Percentiles rank a stretch among this genome's conserved stretches.
phyloP scores from a whole-genome alignment of 2,113 vertebrate genomes.

The Haliaeetus leucogaster region DNA sequence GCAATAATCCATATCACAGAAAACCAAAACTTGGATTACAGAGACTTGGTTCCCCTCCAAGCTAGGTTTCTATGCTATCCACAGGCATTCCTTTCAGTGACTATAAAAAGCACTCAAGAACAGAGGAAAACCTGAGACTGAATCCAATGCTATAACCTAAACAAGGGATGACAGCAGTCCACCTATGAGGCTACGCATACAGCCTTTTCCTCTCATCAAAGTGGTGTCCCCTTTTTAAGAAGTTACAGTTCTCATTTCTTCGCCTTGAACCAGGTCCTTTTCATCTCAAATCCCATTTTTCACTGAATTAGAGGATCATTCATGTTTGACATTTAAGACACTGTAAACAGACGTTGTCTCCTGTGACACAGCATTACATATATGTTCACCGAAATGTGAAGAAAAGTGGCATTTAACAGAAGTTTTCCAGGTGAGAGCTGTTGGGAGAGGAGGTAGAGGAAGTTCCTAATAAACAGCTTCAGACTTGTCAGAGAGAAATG shows the following conservation, averaged over 20 bases:
- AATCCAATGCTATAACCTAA: background rate
- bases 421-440: background rate
- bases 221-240: background rate
- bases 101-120: background rate
- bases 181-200: background rate
- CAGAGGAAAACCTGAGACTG: background rate
- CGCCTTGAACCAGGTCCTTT: background rate
- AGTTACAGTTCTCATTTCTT: background rate
- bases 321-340: background rate
- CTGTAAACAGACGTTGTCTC: fast-evolving
- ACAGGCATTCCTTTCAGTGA: background rate
- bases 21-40: background rate
- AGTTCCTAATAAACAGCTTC: background rate
- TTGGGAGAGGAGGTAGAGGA: background rate
- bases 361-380: background rate
- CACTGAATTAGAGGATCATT: background rate
- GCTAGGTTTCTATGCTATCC: background rate
- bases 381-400: background rate
- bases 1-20: background rate
- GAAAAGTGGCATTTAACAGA: background rate
- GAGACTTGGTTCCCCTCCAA: background rate
- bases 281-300: background rate
- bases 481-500: background rate
- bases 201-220: background rate
- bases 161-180: background rate